A percentile compares a stretch with the other conserved stretches of the same genome.
phyloP scores from a whole-genome alignment of 2,797 vertebrate genomes.

The Limosa lapponica region DNA sequence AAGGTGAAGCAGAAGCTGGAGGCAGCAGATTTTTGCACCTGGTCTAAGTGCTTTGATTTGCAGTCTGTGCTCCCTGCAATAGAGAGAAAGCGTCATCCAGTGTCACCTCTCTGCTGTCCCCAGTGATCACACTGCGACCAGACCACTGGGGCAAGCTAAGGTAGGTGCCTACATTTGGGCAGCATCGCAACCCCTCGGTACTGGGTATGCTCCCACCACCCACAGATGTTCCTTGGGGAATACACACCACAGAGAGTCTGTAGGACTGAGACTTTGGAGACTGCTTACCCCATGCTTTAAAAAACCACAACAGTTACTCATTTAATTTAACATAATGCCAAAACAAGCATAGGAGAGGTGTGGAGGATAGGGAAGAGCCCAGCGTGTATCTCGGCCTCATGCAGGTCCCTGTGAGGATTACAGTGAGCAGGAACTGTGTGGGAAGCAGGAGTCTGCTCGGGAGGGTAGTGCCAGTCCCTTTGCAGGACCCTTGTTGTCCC shows the following conservation, averaged over 20 bases:
- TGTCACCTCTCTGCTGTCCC: not conserved
- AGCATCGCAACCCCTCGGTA: accelerated
- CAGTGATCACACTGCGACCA: not conserved
- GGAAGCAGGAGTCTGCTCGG: accelerated
- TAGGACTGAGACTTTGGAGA: not conserved
- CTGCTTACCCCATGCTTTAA: not conserved
- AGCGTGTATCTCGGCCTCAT: accelerated
- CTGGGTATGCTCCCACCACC: not conserved
- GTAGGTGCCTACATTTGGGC: not conserved
- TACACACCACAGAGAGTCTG: not conserved
- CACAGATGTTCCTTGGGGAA: not conserved
- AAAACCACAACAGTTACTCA: not conserved
- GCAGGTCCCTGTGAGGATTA: not conserved
- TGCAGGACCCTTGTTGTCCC: not conserved
- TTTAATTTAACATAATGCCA: not conserved
- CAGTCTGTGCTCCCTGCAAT: not conserved
- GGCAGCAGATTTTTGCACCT: not conserved
- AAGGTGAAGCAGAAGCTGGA: not conserved
- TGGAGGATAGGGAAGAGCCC: not conserved
- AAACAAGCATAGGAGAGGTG: not conserved
- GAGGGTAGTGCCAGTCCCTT: not conserved
- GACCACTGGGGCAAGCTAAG: not conserved
- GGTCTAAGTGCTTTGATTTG: not conserved
- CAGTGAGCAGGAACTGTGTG: not conserved
- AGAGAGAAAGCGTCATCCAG: accelerated